Base-by-base conservation (phyloP, 2,888 invertebrate genomes). In the Myathropa florea region DNA sequence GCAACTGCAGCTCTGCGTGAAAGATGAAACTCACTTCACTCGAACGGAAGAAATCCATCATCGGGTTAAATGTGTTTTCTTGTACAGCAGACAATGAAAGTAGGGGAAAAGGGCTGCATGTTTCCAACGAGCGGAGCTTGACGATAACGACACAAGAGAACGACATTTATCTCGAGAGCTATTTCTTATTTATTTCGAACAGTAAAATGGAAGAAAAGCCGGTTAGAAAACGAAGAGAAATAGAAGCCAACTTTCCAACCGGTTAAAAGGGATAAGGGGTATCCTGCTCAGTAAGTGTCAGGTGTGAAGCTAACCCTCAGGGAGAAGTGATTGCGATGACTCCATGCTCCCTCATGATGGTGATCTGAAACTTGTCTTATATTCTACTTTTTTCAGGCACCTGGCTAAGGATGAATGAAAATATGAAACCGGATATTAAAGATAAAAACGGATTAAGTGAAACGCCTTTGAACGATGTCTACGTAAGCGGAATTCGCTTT, bases 31-130 rank as follows among this genome's bases (percentile, higher is more conserved):
- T 65, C 63, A 61, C 65, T 73, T 78, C 68, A 85, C 70, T 82
- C 53, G 82, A 82, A 73, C 82, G 78, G 73, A 86, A 78, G 73
- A 82, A 64, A 86, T 86, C 73, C 60, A 86, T 86, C 86, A 86
- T 78, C 82, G 46, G 68, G 70, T 18, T 82, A 61, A 77, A 63
- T 72, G 57, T 82, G 61, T 82, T 71, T 60, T 65, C 46, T 71
- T 77, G 33, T 26, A 23, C 21, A 33, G n/a, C 0, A 33, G 28
- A 21, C 4, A 18, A 63, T 57, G 23, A n/a, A 4, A 39, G 55
- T n/a, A 14, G 67, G 6, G 61, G 12, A 46, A 46, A 30, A 12
- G 18, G 46, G 46, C 46, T 46, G 46, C n/a, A n/a, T 46, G 46
- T 14, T n/a, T 46, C 18, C 33, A n/a, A 14, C 55, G 60, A 39